Evolutionary conservation across 2,888 invertebrate species (phyloP).

Genomic region (Capitulum mitella): DNA sequence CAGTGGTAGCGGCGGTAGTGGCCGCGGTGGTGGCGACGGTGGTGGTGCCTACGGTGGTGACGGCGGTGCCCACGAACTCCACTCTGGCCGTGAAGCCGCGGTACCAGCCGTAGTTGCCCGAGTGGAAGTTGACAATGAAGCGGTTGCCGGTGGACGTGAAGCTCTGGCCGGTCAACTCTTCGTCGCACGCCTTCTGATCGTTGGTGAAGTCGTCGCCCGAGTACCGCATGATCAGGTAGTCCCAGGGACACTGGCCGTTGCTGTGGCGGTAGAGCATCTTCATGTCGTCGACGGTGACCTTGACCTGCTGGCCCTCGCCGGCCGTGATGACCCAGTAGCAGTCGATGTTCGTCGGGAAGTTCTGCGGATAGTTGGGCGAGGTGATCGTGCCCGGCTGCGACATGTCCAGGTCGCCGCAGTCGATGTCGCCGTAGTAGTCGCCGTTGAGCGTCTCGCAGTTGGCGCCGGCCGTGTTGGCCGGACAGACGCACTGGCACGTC

Average conservation of each 20-base stretch:
- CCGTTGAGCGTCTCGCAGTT: conserved; percentile 19
- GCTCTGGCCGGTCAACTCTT: background rate
- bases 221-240: background rate
- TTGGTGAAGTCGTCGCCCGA: background rate
- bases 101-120: conserved; percentile 13
- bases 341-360: background rate
- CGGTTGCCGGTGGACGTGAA: background rate
- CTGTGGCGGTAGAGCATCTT: background rate
- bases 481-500: conserved; percentile 28
- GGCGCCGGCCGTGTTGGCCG: conserved; percentile 26
- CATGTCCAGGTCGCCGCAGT: background rate
- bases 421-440: background rate
- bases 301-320: background rate
- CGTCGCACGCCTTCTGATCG: background rate
- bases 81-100: background rate
- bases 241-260: background rate
- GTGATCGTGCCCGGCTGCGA: background rate
- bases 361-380: background rate
- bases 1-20: no score
- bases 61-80: background rate
- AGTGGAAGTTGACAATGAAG: background rate
- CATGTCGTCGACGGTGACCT: background rate
- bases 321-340: background rate
- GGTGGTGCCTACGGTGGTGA: no score
- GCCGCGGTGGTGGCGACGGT: no score